These are phyloP conservation scores for Pterostichus niger DNA, from an alignment of 2,888 invertebrate genomes.

Conservation along the genomic window DNA sequence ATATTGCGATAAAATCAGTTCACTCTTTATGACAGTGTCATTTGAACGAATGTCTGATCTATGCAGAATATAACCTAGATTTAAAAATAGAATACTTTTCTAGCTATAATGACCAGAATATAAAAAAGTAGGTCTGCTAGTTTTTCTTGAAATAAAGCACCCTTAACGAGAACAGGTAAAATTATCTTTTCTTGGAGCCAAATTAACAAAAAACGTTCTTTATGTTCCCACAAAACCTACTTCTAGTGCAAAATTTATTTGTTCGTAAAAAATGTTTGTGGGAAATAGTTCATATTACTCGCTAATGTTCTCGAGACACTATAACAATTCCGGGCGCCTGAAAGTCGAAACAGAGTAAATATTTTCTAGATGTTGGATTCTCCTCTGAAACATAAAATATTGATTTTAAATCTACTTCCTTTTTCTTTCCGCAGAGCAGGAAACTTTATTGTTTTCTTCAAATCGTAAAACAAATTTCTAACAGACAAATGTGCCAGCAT, in stretches of 20 bases:
- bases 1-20: not conserved
- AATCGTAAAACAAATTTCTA: slow-evolving; percentile 37
- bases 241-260: too few species aligned
- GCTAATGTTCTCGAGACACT: slow-evolving; percentile 10
- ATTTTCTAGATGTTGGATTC: not conserved
- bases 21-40: not conserved
- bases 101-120: slow-evolving; percentile 23
- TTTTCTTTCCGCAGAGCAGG: not conserved
- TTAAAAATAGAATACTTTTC: slow-evolving; percentile 7
- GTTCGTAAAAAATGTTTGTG: slow-evolving; percentile 7
- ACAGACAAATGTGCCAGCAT: not conserved
- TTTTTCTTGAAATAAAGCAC: slow-evolving; percentile 28
- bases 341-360: not conserved
- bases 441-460: slow-evolving; percentile 37
- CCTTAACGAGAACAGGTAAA: slow-evolving; percentile 45
- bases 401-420: slow-evolving; percentile 34
- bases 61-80: slow-evolving; percentile 37
- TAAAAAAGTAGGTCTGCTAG: slow-evolving; percentile 8
- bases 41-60: not conserved
- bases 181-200: slow-evolving; percentile 16
- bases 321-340: slow-evolving; percentile 10
- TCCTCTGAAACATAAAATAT: slow-evolving; percentile 11
- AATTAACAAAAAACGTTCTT: slow-evolving; percentile 38
- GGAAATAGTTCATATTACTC: slow-evolving; percentile 27
- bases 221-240: slow-evolving; percentile 11